A percentile compares a stretch with the other conserved stretches of the same genome.
phyloP scores from a whole-genome alignment of 2,888 invertebrate genomes.

The Timandra comae region DNA sequence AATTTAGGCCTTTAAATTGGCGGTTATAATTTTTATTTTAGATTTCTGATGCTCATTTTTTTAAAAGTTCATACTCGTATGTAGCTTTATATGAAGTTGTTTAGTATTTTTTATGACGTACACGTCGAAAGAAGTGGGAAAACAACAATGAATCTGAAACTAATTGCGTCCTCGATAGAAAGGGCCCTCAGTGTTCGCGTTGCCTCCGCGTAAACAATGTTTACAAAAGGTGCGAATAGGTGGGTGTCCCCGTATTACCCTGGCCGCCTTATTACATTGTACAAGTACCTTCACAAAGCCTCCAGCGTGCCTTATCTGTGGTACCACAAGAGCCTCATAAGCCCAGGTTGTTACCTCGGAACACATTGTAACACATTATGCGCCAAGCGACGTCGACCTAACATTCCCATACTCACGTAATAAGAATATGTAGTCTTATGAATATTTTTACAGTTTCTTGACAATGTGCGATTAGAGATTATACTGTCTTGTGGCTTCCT shows the following conservation, averaged over 20 bases:
- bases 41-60: too few relatives aligned
- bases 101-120: slow-evolving; percentile 19
- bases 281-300: slow-evolving; percentile 60
- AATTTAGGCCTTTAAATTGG: too few relatives aligned
- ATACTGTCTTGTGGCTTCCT: slow-evolving; percentile 27
- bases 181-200: slow-evolving; percentile 22
- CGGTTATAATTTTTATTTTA: too few relatives aligned
- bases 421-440: slow-evolving; percentile 61
- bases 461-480: slow-evolving; percentile 47
- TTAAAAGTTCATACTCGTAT: too few relatives aligned
- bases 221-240: slow-evolving; percentile 57
- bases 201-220: slow-evolving; percentile 45
- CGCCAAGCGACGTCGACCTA: slow-evolving; percentile 53
- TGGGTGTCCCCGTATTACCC: slow-evolving; percentile 40
- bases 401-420: slow-evolving; percentile 52
- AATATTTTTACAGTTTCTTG: slow-evolving; percentile 52
- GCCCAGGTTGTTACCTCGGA: slow-evolving; percentile 68
- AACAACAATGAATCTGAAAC: slow-evolving; percentile 35
- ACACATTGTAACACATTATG: slow-evolving; percentile 72
- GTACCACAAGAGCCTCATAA: slow-evolving; percentile 61
- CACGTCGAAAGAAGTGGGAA: slow-evolving; percentile 22
- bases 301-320: slow-evolving; percentile 68
- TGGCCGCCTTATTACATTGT: slow-evolving; percentile 63
- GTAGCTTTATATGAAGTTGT: too few relatives aligned
- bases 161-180: slow-evolving; percentile 51